Percentiles rank a stretch among this genome's conserved stretches.
phyloP scores from a whole-genome alignment of 2,797 vertebrate genomes.

The Sebastes dallii region DNA sequence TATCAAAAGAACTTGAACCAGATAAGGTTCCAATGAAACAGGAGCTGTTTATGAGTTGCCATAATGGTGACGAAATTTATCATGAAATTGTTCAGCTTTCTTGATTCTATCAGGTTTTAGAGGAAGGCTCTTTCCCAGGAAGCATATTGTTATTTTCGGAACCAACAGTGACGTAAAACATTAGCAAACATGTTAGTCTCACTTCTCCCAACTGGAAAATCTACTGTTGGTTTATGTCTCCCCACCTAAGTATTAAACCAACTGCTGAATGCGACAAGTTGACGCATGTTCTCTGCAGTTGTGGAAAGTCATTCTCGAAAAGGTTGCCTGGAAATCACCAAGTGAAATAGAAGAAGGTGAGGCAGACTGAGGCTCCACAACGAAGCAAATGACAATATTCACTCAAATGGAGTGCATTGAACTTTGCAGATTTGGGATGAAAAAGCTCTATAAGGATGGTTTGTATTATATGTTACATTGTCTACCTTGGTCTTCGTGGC shows the following conservation, averaged over 20 bases:
- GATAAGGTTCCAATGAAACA: not conserved
- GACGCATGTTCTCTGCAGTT: conserved; percentile 29
- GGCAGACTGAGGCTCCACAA: not conserved
- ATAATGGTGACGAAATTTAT: not conserved
- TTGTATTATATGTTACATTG: not conserved
- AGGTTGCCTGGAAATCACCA: conserved; percentile 27
- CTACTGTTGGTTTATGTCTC: not conserved
- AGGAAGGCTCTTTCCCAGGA: not conserved
- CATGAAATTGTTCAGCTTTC: not conserved
- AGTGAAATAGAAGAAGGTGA: conserved; percentile 5
- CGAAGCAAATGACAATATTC: not conserved
- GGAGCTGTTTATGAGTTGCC: not conserved
- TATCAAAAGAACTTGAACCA: not conserved
- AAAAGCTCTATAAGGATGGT: not conserved
- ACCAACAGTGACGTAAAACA: not conserved
- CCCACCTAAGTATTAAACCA: conserved; percentile 20
- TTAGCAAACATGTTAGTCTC: not conserved
- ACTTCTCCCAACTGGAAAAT: conserved; percentile 22
- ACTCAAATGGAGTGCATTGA: not conserved
- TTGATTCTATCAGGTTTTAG: not conserved
- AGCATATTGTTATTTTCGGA: not conserved
- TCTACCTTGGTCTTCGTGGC: not conserved
- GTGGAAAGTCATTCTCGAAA: not conserved
- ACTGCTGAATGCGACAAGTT: conserved; percentile 22
- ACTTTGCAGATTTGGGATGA: not conserved